Evolutionary conservation across 2,113 vertebrate genomes (phyloP), one percentile per base, ranked within the genome.

Genomic region (Speoplatyrhinus poulsoni): DNA sequence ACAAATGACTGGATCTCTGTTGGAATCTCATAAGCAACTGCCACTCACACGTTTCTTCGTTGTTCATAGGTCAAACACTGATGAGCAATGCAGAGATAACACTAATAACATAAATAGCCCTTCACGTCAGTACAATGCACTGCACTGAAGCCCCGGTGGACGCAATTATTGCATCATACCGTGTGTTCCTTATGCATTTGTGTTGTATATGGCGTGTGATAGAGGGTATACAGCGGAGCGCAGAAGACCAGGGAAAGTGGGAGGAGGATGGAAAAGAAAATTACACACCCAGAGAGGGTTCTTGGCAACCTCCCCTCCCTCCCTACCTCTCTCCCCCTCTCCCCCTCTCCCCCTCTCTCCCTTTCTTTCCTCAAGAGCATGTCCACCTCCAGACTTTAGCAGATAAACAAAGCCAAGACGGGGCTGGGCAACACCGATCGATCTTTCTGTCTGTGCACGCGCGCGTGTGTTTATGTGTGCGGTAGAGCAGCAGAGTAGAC

Each of bases 1-100:
- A 41, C 36, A 41, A 41, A 50, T 70, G 81, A 85, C 77, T 72
- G 65, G 36, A 48, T 67, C 69, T 76, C 60, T 70, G 81, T 84
- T 73, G 72, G 65, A 46, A 48, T 67, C 69, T 76, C 60, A 46
- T 4, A 6, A 41, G 7, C 36, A 41, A 41, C 36, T 41, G 36
- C 7, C 36, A 41, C 36, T 41, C 36, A 41, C 0, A 41, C 36
- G 5, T 41, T 41, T 19, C 19, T 19, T 19, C 19, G 5, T 41
- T 41, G 4, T 8, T 41, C 5, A 41, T 41, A 41, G 36, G 36
- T 41, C 36, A 41, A 41, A 41, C 4, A 41, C 36, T 41, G 36
- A 41, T 41, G 36, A 41, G 7, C 36, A 41, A 5, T 6, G 26
- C 26, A 41, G 4, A 41, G 4, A 41, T 41, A 41, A 41, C 5